phyloP scores from a whole-genome alignment of 2,888 invertebrate genomes.

The Endotricha flammealis region DNA sequence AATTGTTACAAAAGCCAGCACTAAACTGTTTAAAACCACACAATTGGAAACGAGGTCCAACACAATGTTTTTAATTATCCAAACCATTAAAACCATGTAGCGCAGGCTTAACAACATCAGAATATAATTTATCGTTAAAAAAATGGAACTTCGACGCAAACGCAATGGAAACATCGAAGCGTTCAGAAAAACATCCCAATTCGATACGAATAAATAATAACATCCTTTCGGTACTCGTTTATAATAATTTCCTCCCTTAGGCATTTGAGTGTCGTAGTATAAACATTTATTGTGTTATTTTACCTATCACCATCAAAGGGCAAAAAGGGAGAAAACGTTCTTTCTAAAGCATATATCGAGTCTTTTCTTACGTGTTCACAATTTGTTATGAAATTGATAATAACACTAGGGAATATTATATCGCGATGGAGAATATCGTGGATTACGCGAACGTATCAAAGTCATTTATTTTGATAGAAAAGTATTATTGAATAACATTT shows the following conservation, averaged over 20 bases:
- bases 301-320: conserved; percentile 49
- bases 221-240: conserved; percentile 17
- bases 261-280: conserved; percentile 37
- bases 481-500: too few relatives aligned
- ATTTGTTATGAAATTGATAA: conserved; percentile 40
- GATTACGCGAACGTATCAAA: too few relatives aligned
- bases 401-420: conserved; percentile 29
- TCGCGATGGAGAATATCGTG: too few relatives aligned
- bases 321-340: conserved; percentile 39
- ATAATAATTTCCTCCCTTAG: conserved; percentile 29
- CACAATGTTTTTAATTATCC: too few relatives aligned
- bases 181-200: neutral
- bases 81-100: too few relatives aligned
- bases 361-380: conserved; percentile 31
- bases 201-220: conserved; percentile 2
- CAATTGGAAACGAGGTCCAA: too few relatives aligned
- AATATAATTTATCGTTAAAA: too few relatives aligned
- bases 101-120: too few relatives aligned
- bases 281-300: conserved; percentile 51
- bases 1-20: too few relatives aligned
- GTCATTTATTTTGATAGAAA: too few relatives aligned
- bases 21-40: too few relatives aligned
- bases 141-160: too few relatives aligned
- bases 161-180: neutral
- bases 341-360: conserved; percentile 22